Percentiles rank a stretch among this genome's conserved stretches.
These are phyloP conservation scores for Ectemnius continuus DNA, from an alignment of 2,888 invertebrate species.

Conservation along the genomic window DNA sequence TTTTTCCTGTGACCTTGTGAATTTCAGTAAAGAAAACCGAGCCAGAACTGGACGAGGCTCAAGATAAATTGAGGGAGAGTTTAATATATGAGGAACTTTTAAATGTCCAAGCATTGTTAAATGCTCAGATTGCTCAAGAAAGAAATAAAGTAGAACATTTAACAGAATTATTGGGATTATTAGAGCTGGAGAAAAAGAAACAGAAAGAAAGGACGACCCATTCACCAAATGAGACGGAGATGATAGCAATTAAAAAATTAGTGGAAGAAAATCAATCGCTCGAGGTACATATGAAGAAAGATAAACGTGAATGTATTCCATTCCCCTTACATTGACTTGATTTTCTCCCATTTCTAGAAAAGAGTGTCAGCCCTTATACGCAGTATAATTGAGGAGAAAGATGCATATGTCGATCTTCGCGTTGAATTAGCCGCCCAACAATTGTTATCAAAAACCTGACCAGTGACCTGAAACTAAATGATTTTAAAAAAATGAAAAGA, in stretches of 20 bases:
- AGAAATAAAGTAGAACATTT: slow-evolving; percentile 85
- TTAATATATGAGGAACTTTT: slow-evolving; percentile 79
- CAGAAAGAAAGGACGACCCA: slow-evolving; percentile 63
- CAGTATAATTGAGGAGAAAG: slow-evolving; percentile 86
- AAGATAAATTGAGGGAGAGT: slow-evolving; percentile 71
- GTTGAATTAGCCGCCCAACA: slow-evolving; percentile 84
- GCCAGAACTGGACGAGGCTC: slow-evolving; percentile 62
- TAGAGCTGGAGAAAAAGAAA: slow-evolving; percentile 63
- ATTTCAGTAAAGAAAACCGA: slow-evolving; percentile 33
- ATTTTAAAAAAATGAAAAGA: slow-evolving; percentile 26
- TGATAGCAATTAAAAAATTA: slow-evolving; percentile 78
- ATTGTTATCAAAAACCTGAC: slow-evolving; percentile 57
- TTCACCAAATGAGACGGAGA: slow-evolving; percentile 79
- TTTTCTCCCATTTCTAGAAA: slow-evolving; percentile 72
- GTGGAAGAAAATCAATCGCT: slow-evolving; percentile 84
- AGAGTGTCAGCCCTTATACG: slow-evolving; percentile 84
- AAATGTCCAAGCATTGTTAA: slow-evolving; percentile 84
- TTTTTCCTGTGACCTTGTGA: too few species aligned
- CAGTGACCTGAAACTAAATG: slow-evolving; percentile 28
- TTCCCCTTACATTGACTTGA: neutral
- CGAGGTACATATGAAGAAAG: slow-evolving; percentile 76
- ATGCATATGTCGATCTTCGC: slow-evolving; percentile 85
- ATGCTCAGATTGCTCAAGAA: slow-evolving; percentile 86
- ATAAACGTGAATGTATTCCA: neutral
- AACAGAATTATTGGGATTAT: slow-evolving; percentile 70